Base-by-base conservation (phyloP, 2,888 invertebrate species). In the Ligdia adustata region DNA sequence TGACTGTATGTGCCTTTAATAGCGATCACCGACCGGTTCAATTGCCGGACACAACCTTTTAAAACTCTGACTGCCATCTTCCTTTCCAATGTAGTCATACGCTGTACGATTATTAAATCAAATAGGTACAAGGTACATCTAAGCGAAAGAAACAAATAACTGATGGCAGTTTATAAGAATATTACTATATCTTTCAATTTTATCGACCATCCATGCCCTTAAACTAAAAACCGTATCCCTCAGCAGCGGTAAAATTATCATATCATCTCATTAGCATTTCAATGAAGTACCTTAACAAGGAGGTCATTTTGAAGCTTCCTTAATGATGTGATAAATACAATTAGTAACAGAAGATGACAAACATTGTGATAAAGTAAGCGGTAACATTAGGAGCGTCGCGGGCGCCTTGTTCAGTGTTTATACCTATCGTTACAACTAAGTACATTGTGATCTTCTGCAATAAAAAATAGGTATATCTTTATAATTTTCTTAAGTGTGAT, bases 21-120 rank as follows among this genome's bases (percentile, higher is more conserved):
- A 24, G 37, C 31, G 28, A 22, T n/a, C 27, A 33, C 27, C 32
- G 31, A 28, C 38, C 47, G 32, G 42, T 57, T 69, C 69, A 77
- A 79, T 73, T 68, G 67, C 74, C 80, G 80, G 81, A 82, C 77
- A 64, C 60, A 55, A 56, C 39, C 69, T 53, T 77, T 80, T 77
- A 76, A 46, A 46, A 58, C 39, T 27, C 42, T 71, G 67, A 82
- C 64, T 71, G 54, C 57, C 58, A 57, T 74, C 75, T 72, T 82
- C 75, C 77, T 76, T 51, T 22, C 35, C 22, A 31, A n/a, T n/a
- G n/a, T n/a, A n/a, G n/a, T n/a, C n/a, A n/a, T n/a, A n/a, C n/a
- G n/a, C n/a, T n/a, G n/a, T n/a, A n/a, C n/a, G n/a, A n/a, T n/a
- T n/a, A n/a, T n/a, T n/a, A n/a, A n/a, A n/a, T n/a, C n/a, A n/a